phyloP scores from a whole-genome alignment of 2,113 vertebrate genomes.

The Todiramphus chloris region DNA sequence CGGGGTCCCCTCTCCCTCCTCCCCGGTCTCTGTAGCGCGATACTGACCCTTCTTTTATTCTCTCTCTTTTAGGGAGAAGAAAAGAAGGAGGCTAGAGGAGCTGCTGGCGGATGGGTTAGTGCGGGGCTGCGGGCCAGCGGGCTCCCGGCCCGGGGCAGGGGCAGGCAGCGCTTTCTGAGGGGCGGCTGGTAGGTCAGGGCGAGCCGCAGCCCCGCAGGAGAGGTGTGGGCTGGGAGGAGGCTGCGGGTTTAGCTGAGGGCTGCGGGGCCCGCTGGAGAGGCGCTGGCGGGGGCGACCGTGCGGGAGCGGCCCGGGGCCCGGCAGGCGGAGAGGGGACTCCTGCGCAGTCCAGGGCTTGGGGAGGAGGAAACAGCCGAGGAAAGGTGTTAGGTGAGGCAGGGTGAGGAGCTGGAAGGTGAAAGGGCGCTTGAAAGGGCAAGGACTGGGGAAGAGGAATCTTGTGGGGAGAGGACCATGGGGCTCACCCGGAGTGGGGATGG shows the following conservation, averaged over 20 bases:
- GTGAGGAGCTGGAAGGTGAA: neutral
- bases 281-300: neutral
- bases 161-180: slow-evolving; percentile 59
- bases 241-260: neutral
- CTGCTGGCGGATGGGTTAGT: slow-evolving; percentile 98
- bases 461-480: slow-evolving; percentile 37
- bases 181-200: slow-evolving; percentile 40
- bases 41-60: slow-evolving; percentile 91
- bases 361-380: neutral
- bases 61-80: slow-evolving; percentile 98
- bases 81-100: slow-evolving; percentile 99
- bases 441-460: neutral
- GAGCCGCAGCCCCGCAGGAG: slow-evolving; percentile 57
- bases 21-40: slow-evolving; percentile 76
- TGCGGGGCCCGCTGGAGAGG: neutral
- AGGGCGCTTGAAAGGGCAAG: neutral
- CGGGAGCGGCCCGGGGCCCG: neutral
- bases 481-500: neutral
- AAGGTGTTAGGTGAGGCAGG: neutral
- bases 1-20: slow-evolving; percentile 58
- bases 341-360: neutral
- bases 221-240: slow-evolving; percentile 33
- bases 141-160: slow-evolving; percentile 49
- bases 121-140: slow-evolving; percentile 77
- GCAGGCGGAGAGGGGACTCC: neutral